phyloP scores from a whole-genome alignment of 2,113 vertebrate species.

The Periophthalmodon schlosseri region DNA sequence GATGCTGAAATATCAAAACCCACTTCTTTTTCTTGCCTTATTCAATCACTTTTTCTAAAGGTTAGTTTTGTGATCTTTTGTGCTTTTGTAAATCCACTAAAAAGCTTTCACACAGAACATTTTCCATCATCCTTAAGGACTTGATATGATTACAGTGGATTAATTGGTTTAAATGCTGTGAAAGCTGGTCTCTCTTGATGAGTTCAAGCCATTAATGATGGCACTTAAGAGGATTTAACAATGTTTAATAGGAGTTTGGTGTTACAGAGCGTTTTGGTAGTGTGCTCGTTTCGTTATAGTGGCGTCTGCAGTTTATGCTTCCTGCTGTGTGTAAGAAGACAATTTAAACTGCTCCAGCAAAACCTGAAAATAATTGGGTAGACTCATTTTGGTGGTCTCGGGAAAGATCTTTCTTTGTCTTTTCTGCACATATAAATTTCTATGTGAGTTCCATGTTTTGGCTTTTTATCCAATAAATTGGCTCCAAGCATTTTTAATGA shows the following conservation, averaged over 20 bases:
- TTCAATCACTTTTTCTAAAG: constrained; percentile 22
- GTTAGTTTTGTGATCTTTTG: constrained; percentile 17
- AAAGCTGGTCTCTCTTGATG: constrained; percentile 33
- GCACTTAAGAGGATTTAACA: constrained; percentile 34
- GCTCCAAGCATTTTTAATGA: constrained; percentile 25
- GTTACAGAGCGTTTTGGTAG: constrained; percentile 27
- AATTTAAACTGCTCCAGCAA: background rate
- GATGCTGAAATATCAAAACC: constrained; percentile 45
- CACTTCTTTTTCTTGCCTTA: constrained; percentile 22
- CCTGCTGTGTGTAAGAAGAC: background rate
- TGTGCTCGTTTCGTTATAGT: constrained; percentile 28
- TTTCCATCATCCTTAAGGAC: constrained; percentile 12
- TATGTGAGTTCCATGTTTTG: constrained; percentile 33
- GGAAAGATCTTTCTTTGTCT: constrained; percentile 18
- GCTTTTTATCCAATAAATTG: constrained; percentile 40
- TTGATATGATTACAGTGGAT: constrained; percentile 25
- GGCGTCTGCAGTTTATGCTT: constrained; percentile 34
- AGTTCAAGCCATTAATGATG: constrained; percentile 38
- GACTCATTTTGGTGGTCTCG: background rate
- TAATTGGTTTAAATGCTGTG: constrained; percentile 21
- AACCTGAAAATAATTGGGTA: background rate
- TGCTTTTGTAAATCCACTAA: constrained; percentile 1
- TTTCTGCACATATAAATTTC: constrained; percentile 35
- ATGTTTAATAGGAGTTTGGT: constrained; percentile 33
- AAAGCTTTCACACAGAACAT: constrained; percentile 12